phyloP scores from a whole-genome alignment of 2,888 invertebrate species.

The Allacma fusca region DNA sequence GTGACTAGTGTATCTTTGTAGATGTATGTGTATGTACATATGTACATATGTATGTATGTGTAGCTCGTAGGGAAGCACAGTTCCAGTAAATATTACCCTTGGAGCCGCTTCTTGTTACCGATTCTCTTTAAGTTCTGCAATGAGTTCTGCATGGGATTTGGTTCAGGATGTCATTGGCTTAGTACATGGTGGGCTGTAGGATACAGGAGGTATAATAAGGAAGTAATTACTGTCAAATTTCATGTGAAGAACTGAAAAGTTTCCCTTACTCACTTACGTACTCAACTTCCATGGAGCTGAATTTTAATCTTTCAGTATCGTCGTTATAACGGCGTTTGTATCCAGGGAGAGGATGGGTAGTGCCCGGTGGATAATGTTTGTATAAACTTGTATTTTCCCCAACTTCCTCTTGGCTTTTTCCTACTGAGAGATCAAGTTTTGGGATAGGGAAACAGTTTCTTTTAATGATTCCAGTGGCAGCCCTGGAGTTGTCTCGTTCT shows the following conservation, averaged over 20 bases:
- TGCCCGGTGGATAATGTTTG: neutral
- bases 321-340: neutral
- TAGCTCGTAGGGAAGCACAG: no score
- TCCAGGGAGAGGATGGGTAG: neutral
- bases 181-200: neutral
- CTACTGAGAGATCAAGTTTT: no score
- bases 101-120: no score
- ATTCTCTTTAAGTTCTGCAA: no score
- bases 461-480: neutral
- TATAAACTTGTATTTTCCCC: neutral
- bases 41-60: no score
- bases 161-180: no score
- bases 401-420: no score
- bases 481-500: neutral
- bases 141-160: no score
- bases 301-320: neutral
- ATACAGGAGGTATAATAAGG: neutral
- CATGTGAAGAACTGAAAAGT: neutral
- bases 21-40: no score
- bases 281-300: neutral
- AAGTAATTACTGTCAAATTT: conserved; percentile 17
- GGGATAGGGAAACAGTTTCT: no score
- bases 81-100: no score
- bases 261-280: neutral
- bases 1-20: no score